Base-by-base conservation (phyloP, 1,140 invertebrate species). In the Danaus melanippus region DNA sequence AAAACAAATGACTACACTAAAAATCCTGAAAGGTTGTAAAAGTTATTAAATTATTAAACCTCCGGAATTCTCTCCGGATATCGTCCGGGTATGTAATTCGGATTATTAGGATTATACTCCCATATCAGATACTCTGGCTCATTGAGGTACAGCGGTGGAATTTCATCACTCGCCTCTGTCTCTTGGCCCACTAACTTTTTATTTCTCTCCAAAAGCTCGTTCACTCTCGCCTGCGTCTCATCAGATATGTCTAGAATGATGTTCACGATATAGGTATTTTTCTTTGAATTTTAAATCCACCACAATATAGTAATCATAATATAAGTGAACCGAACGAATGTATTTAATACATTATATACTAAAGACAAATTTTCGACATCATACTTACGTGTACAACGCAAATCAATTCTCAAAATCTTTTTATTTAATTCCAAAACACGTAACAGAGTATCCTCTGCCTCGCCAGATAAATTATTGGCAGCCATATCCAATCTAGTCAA, bases 71-170 rank as follows among this genome's bases (percentile, higher is more conserved):
- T 62, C 9, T 53, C 51, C 0, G 86, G 84, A 41, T 87, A 87
- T 53, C 75, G 64, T 0, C 84, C 86, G 8, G 82, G 82, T 12
- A 82, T 77, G 50, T 82, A 68, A 45, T 85, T 71, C 4, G 86
- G 86, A 41, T 87, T 87, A 46, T 85, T 79, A 2, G 84, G 86
- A 52, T 87, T 85, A 57, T 85, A 87, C 55, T 87, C 79, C 86
- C 86, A 87, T 45, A 87, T 76, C 2, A 87, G 68, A 50, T 88
- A 88, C 50, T 88, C 86, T 0, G 84, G 84, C 42, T 87, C 82
- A 32, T 84, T 77, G 12, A 87, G 72, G 50, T 84, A 87, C 46
- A 87, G 60, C 0, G 79, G 82, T 2, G 80, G 79, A 56, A 87
- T 87, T 39, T 84, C 73, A 11, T 78, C 76, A 46, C 77, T 80